phyloP scores from a whole-genome alignment of 2,113 vertebrate genomes.

The Anguilla rostrata region DNA sequence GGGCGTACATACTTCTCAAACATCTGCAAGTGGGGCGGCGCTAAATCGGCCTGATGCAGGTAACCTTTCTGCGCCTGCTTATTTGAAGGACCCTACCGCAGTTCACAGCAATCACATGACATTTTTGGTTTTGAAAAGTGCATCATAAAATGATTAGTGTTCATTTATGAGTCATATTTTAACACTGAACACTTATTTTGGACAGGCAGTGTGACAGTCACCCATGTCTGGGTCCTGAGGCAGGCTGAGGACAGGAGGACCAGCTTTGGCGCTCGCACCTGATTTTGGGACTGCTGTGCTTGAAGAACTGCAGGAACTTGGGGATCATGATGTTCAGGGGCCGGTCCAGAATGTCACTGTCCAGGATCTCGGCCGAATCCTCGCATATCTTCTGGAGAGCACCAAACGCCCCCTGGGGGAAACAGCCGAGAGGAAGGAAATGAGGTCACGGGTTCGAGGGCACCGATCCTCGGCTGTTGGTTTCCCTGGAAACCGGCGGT shows the following conservation, averaged over 20 bases:
- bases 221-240: not conserved
- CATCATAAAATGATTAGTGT: too few species aligned
- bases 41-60: too few species aligned
- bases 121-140: too few species aligned
- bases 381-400: constrained; percentile 98
- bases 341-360: constrained; percentile 92
- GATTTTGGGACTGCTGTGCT: constrained; percentile 95
- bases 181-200: constrained; percentile 8
- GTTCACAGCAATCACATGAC: too few species aligned
- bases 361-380: constrained; percentile 96
- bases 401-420: constrained; percentile 86
- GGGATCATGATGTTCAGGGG: constrained; percentile 98
- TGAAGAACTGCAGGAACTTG: constrained; percentile 97
- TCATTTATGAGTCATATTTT: too few species aligned
- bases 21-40: too few species aligned
- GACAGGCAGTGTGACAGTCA: not conserved
- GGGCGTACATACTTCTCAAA: too few species aligned
- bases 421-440: not conserved
- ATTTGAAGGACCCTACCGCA: too few species aligned
- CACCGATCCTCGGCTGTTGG: not conserved
- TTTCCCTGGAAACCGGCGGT: not conserved
- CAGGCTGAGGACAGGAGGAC: not conserved
- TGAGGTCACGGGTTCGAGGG: not conserved
- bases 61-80: too few species aligned
- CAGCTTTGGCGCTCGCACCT: constrained; percentile 64